These are phyloP conservation scores for Myioborus miniatus DNA, from an alignment of 2,797 vertebrate species.

Conservation along the genomic window DNA sequence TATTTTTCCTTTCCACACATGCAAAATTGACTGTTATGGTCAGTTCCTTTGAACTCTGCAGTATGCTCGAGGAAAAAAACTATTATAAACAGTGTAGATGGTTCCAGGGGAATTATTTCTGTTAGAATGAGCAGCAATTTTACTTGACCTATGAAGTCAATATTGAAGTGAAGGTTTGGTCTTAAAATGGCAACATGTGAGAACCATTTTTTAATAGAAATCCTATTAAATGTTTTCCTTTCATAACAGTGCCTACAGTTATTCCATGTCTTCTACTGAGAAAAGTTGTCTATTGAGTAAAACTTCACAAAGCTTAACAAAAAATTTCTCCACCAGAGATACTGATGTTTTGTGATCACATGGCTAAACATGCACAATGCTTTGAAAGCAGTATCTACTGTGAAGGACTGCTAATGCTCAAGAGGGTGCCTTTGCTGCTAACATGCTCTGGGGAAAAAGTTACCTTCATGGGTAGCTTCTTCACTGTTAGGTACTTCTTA, in stretches of 20 bases:
- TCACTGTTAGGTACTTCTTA: background rate
- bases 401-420: background rate
- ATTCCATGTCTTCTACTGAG: background rate
- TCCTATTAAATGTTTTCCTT: background rate
- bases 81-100: background rate
- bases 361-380: background rate
- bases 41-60: slow-evolving; percentile 6
- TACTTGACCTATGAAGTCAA: slow-evolving; percentile 25
- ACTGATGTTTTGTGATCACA: background rate
- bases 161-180: slow-evolving; percentile 7
- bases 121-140: slow-evolving; percentile 44
- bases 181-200: background rate
- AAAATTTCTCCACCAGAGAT: background rate
- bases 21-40: slow-evolving; percentile 13
- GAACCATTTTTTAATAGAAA: background rate
- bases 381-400: background rate
- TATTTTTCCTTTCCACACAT: background rate
- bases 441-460: background rate
- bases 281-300: background rate
- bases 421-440: background rate
- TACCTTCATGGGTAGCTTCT: background rate
- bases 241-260: background rate
- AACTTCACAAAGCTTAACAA: background rate
- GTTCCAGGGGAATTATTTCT: slow-evolving; percentile 31
- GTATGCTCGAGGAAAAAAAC: background rate